Conservation (phyloP, 2,113 vertebrate species). For the Ptychochromis oligacanthus region DNA sequence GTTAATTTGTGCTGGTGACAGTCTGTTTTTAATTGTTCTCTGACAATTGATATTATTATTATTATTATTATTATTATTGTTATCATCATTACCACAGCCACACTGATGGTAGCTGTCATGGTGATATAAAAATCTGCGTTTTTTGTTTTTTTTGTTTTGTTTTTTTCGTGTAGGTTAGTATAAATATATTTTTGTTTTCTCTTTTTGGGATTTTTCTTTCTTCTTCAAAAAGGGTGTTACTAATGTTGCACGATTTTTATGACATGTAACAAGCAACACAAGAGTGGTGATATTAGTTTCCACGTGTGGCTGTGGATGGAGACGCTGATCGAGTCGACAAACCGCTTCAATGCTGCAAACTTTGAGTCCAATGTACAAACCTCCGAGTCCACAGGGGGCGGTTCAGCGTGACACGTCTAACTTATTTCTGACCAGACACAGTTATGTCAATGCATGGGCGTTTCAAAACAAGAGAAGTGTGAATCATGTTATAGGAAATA, state of each 20-base stretch:
- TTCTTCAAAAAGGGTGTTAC: constrained; percentile 73
- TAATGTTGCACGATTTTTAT: constrained; percentile 86
- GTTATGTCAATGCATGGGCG: constrained; percentile 85
- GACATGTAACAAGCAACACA: constrained; percentile 52
- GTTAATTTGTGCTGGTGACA: constrained; percentile 91
- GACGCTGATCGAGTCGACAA: constrained; percentile 41
- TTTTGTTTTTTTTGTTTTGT: not conserved
- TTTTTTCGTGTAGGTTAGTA: constrained; percentile 84
- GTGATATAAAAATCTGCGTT: constrained; percentile 72
- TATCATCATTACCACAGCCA: constrained; percentile 38
- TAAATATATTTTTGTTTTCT: constrained; percentile 82
- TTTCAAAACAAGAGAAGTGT: constrained; percentile 77
- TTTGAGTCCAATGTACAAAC: constrained; percentile 70
- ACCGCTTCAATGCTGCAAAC: constrained; percentile 85
- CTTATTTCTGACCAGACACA: constrained; percentile 87
- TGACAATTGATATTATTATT: constrained; percentile 76
- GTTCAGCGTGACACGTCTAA: constrained; percentile 82
- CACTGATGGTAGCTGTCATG: constrained; percentile 58
- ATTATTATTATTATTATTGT: constrained; percentile 16
- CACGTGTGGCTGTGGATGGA: constrained; percentile 66
- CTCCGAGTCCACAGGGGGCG: constrained; percentile 47
- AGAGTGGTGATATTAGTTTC: constrained; percentile 73
- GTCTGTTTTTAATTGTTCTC: constrained; percentile 86
- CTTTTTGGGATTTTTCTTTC: constrained; percentile 74
- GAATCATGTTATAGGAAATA: constrained; percentile 81